Evolutionary conservation across 2,797 vertebrate genomes (phyloP).

Genomic region (Enteromius anoplus): DNA sequence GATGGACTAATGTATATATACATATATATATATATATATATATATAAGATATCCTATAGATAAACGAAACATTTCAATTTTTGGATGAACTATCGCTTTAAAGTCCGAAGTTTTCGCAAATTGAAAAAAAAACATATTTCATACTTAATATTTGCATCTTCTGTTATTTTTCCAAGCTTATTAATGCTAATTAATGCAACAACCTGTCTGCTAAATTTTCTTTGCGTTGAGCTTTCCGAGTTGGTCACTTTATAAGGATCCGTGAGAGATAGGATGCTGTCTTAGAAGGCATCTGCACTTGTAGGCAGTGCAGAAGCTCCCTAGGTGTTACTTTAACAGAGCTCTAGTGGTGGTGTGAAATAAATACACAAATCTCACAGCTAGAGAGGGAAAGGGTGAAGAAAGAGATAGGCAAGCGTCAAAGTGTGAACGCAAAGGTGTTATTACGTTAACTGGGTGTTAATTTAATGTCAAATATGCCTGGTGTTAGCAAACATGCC

Average conservation of each 20-base stretch:
- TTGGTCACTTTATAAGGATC: neutral
- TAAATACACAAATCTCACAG: slow-evolving; percentile 20
- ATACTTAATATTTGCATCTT: slow-evolving; percentile 3
- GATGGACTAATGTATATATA: too few species aligned
- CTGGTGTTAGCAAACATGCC: slow-evolving; percentile 60
- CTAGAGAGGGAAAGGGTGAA: neutral
- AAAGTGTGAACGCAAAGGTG: slow-evolving; percentile 39
- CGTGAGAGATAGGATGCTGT: neutral
- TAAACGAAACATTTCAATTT: too few species aligned
- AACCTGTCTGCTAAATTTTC: neutral
- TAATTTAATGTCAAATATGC: slow-evolving; percentile 73
- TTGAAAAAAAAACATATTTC: neutral
- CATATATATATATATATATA: too few species aligned
- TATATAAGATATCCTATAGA: too few species aligned
- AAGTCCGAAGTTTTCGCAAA: too few species aligned
- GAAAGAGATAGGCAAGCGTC: slow-evolving; percentile 1
- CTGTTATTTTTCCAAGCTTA: neutral
- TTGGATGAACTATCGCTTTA: too few species aligned
- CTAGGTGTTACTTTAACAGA: neutral
- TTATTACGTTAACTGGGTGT: slow-evolving; percentile 75
- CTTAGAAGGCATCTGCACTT: neutral
- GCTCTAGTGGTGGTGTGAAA: slow-evolving; percentile 5
- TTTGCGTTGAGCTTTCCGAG: neutral
- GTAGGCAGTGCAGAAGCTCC: neutral
- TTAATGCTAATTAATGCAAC: neutral